Evolutionary conservation across 2,888 invertebrate species (phyloP).

Genomic region (Ditylenchus weischeri): DNA sequence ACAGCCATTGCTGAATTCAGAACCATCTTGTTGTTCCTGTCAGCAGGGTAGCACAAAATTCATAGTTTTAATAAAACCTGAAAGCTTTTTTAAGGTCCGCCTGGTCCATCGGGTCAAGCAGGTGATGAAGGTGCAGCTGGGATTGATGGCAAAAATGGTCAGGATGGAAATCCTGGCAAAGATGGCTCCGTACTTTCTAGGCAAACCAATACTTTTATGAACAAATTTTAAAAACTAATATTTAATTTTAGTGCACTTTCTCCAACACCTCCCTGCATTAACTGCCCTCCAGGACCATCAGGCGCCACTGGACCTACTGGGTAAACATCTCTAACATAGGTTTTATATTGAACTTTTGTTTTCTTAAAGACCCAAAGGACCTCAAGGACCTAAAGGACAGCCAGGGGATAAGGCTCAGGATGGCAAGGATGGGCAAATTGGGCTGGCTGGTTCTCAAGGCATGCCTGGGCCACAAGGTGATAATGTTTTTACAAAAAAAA

Average conservation of each 20-base stretch:
- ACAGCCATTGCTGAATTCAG: constrained; percentile 35
- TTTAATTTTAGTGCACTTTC: constrained; percentile 29
- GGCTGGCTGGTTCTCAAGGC: constrained; percentile 27
- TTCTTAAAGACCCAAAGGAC: constrained; percentile 4
- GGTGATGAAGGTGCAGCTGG: constrained; percentile 35
- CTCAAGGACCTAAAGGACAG: constrained; percentile 42
- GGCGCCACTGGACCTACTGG: constrained; percentile 43
- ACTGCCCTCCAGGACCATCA: constrained; percentile 53
- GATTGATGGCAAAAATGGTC: constrained; percentile 25
- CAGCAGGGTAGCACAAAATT: constrained; percentile 36
- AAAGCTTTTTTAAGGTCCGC: not conserved
- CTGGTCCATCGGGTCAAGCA: constrained; percentile 42
- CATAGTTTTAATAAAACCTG: too few species aligned
- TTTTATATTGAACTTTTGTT: not conserved
- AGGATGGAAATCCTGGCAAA: constrained; percentile 24
- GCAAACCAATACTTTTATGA: not conserved
- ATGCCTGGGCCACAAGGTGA: constrained; percentile 12
- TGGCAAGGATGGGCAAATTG: constrained; percentile 39
- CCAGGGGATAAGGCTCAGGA: constrained; percentile 35
- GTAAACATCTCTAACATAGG: not conserved
- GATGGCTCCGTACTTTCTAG: constrained; percentile 25
- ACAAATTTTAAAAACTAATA: not conserved
- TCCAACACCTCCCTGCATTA: constrained; percentile 46
- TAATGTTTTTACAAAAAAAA: too few species aligned
- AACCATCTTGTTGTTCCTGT: constrained; percentile 46